Conservation (phyloP, 2,113 vertebrate species). For the Pan troglodytes region NHGRI_mPanTro3-v2.1_pri NC_072413.2:57481501-57482000, state of each 20-base stretch:
- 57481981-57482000: slow-evolving; percentile 90
- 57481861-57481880: background rate
- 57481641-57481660: background rate
- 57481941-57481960: slow-evolving; percentile 97
- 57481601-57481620: background rate
- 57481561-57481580: slow-evolving; percentile 1
- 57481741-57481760: background rate
- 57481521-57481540: background rate
- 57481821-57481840: background rate
- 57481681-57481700: slow-evolving; percentile 35
- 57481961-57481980: slow-evolving; percentile 89
- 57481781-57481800: background rate
- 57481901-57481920: background rate
- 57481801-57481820: slow-evolving; percentile 40
- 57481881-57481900: background rate
- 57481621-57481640: slow-evolving; percentile 6
- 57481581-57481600: slow-evolving; percentile 41
- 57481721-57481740: background rate
- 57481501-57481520: background rate
- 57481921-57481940: background rate
- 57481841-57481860: background rate
- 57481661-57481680: slow-evolving; percentile 6
- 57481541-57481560: background rate
- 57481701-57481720: slow-evolving; percentile 26
- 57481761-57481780: background rate